Conservation (phyloP, 2,797 vertebrate genomes). For the Bothrops alternatus region DNA sequence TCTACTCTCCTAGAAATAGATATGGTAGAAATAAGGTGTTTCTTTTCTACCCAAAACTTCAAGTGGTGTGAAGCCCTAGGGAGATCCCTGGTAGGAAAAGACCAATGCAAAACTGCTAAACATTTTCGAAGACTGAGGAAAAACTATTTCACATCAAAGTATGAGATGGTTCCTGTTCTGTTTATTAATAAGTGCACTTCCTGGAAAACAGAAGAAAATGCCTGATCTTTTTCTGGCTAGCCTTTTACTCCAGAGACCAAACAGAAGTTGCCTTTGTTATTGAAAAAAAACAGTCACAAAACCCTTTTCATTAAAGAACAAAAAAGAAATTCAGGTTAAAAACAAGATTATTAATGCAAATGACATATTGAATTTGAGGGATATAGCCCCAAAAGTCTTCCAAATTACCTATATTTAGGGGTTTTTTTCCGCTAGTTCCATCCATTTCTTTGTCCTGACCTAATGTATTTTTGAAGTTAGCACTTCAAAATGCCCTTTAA, state of each 20-base stretch:
- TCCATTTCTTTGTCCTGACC: background rate
- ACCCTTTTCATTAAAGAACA: slow-evolving; percentile 17
- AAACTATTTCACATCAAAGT: slow-evolving; percentile 46
- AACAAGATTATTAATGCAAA: background rate
- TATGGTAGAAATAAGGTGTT: background rate
- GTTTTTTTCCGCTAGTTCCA: background rate
- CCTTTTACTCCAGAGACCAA: background rate
- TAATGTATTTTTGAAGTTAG: background rate
- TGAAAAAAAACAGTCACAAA: background rate
- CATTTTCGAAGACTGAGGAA: slow-evolving; percentile 1
- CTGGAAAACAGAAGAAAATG: slow-evolving; percentile 17
- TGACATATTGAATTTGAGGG: background rate
- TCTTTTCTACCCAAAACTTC: slow-evolving; percentile 10
- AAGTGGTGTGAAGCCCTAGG: slow-evolving; percentile 10
- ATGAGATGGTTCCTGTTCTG: slow-evolving; percentile 50
- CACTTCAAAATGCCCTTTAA: background rate
- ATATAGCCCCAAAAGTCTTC: background rate
- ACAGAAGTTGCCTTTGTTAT: background rate
- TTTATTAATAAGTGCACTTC: slow-evolving; percentile 29
- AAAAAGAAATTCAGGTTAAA: background rate
- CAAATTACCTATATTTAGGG: background rate
- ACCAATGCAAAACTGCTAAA: slow-evolving; percentile 32
- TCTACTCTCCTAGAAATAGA: slow-evolving; percentile 9
- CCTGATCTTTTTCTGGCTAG: slow-evolving; percentile 12
- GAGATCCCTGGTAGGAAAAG: background rate